These are phyloP conservation scores for Oeneis ivallda DNA, from an alignment of 2,888 invertebrate species.

Conservation along the genomic window DNA sequence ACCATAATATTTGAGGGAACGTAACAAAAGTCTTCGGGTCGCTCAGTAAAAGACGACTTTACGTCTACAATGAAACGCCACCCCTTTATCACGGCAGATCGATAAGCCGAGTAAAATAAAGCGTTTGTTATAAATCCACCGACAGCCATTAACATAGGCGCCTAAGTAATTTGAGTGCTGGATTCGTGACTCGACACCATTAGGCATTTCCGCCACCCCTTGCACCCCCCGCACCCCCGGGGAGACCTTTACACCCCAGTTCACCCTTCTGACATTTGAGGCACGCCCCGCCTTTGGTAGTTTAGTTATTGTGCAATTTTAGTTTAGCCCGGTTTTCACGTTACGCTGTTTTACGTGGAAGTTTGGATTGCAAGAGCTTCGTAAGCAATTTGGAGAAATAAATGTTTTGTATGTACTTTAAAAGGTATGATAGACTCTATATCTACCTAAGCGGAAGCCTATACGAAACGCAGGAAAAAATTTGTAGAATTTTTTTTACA, in stretches of 20 bases:
- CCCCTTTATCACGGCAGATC: conserved; percentile 15
- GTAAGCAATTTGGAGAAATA: not conserved
- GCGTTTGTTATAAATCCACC: conserved; percentile 32
- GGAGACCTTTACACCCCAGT: conserved; percentile 44
- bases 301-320: conserved; percentile 32
- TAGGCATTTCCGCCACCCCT: conserved; percentile 63
- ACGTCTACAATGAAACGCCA: conserved; percentile 7
- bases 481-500: no score
- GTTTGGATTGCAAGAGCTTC: conserved; percentile 6
- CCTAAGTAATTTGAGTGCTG: conserved; percentile 58
- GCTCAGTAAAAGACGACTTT: not conserved
- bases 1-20: no score
- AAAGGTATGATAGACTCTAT: no score
- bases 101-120: conserved; percentile 26
- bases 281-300: conserved; percentile 30
- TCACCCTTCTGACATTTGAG: conserved; percentile 40
- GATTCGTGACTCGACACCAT: conserved; percentile 73
- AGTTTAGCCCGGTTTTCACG: conserved; percentile 2
- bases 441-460: no score
- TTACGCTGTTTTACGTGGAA: not conserved
- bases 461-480: no score
- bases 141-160: conserved; percentile 48
- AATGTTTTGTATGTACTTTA: no score
- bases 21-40: no score
- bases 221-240: conserved; percentile 45